phyloP scores from a whole-genome alignment of 2,888 invertebrate genomes.

The Mayetiola destructor region DNA sequence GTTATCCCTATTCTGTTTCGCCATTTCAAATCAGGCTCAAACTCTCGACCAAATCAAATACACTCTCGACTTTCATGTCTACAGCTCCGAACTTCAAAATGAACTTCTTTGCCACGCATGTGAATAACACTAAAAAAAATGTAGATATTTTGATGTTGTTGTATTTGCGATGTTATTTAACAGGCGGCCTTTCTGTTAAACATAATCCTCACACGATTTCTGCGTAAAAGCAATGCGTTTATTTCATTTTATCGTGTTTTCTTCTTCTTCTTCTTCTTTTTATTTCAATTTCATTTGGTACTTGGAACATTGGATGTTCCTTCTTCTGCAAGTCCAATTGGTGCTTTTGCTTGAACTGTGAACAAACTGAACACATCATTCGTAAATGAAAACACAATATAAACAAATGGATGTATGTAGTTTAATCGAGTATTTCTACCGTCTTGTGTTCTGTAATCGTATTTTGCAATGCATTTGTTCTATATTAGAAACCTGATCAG shows the following conservation, averaged over 20 bases:
- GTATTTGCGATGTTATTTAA: neutral
- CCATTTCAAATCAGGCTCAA: no score
- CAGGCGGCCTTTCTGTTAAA: conserved; percentile 14
- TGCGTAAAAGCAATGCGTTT: neutral
- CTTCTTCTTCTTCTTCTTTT: neutral
- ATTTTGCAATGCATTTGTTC: neutral
- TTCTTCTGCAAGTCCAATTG: neutral
- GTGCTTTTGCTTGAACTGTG: neutral
- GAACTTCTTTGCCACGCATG: no score
- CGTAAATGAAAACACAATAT: no score
- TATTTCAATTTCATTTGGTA: neutral
- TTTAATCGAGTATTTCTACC: neutral
- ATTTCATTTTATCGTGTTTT: neutral
- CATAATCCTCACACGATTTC: conserved; percentile 16
- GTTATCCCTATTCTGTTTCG: no score
- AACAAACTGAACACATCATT: no score
- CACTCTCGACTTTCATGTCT: no score
- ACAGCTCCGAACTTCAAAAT: no score
- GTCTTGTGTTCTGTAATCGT: neutral
- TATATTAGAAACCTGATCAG: no score
- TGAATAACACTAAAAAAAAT: neutral
- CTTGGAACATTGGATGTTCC: neutral
- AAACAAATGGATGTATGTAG: no score
- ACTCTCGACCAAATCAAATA: no score
- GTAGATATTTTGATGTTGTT: neutral